Evolutionary conservation across 2,888 invertebrate species (phyloP), one percentile per base, ranked within the genome.

Genomic region (Pseudococcus longispinus): DNA sequence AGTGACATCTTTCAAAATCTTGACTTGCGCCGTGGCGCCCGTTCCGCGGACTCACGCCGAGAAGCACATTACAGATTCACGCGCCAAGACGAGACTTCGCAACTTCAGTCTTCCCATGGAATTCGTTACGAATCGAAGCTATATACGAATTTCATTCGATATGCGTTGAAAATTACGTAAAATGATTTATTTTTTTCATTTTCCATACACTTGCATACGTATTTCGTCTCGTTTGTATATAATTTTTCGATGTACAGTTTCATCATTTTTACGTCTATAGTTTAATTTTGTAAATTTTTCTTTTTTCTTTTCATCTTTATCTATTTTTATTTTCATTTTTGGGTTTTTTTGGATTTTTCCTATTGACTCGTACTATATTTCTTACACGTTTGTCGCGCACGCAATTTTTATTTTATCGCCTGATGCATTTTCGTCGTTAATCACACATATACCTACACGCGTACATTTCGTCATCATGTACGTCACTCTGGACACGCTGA

Each of bases 1-100:
- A 84, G 37, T 84, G 83, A 83, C 83, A 83, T 83, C 51, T 83
- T 83, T 51, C 29, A 83, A 46, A 84, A 84, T 51, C 60, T 32
- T 26, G 60, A 84, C 51, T 55, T 83, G 55, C 51, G 84, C 84
- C 26, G 6, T 51, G 18, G 18, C 37, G 20, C 11, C 18, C 55
- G 26, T 13, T 51, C 20, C 0, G 82, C 20, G 60, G 8, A 32
- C 13, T 37, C 74, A 74, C 70, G 29, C 29, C 70, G 74, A 80
- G 42, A 80, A 80, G 42, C 42, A 80, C 74, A 23, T 23, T 80
- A 42, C 42, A 80, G 77, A 42, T 80, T 80, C 42, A 20, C 77
- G n/a, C 42, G 77, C 37, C 42, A 18, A 70, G 70, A 80, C 77
- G 20, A 42, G 42, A 20, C 37, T 42, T 20, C 20, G 2, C 42